Conservation (phyloP, 2,888 invertebrate genomes). For the Tetropium fuscum region DNA sequence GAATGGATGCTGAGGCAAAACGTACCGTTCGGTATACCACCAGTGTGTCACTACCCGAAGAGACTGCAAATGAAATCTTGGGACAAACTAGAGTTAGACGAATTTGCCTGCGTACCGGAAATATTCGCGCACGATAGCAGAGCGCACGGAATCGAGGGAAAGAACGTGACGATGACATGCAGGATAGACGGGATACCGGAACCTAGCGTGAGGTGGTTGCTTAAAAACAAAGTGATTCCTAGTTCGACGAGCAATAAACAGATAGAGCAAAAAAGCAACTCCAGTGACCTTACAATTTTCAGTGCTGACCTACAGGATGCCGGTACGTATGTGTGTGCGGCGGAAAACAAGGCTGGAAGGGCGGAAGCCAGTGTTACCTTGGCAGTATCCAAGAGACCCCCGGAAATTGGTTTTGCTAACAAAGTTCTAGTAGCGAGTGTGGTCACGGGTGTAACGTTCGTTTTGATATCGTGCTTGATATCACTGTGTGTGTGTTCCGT, state of each 20-base stretch:
- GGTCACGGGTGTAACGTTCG: constrained; percentile 75
- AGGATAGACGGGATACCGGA: constrained; percentile 77
- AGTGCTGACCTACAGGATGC: constrained; percentile 81
- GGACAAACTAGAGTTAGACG: constrained; percentile 82
- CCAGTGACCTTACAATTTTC: constrained; percentile 80
- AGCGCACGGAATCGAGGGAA: constrained; percentile 77
- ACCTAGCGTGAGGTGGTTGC: constrained; percentile 79
- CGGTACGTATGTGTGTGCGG: constrained; percentile 81
- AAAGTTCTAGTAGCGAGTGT: constrained; percentile 76
- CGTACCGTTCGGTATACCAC: constrained; percentile 79
- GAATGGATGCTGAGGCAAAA: constrained; percentile 85
- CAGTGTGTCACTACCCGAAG: constrained; percentile 76
- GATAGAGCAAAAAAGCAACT: constrained; percentile 75
- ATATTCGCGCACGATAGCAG: constrained; percentile 72
- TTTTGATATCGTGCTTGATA: constrained; percentile 75
- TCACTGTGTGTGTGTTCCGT: constrained; percentile 73
- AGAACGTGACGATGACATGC: constrained; percentile 80
- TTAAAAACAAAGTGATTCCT: constrained; percentile 75
- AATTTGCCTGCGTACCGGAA: constrained; percentile 83
- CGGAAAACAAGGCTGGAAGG: constrained; percentile 84
- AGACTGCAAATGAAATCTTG: constrained; percentile 76
- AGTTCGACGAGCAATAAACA: constrained; percentile 70
- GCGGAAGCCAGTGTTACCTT: constrained; percentile 81
- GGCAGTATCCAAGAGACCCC: constrained; percentile 75
- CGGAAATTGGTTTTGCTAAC: constrained; percentile 71